These are phyloP conservation scores for Patiria miniata DNA, from an alignment of 35 echinoderm and acorn worm genomes.

Conservation along the genomic window DNA sequence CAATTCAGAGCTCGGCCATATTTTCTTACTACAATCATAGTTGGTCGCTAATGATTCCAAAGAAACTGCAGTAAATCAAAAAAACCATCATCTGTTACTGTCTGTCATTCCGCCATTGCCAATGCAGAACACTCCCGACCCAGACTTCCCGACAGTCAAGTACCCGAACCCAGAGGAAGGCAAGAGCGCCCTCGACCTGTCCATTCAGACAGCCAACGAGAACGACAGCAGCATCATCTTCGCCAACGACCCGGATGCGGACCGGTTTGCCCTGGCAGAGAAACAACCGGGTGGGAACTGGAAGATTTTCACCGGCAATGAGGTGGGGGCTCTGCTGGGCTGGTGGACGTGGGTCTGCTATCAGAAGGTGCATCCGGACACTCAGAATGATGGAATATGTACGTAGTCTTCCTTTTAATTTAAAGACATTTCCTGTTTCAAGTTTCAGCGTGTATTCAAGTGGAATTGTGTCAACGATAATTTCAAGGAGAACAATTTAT, in stretches of 20 bases:
- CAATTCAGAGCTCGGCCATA: no score
- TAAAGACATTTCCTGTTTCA: no score
- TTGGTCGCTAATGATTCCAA: no score
- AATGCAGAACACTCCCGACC: constrained; percentile 84
- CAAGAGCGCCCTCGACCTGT: constrained; percentile 85
- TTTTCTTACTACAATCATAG: no score
- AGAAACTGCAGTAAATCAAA: no score
- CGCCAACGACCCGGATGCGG: constrained; percentile 95
- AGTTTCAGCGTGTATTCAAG: no score
- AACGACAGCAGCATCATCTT: constrained; percentile 86
- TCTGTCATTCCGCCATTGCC: no score
- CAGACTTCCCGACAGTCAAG: constrained; percentile 92
- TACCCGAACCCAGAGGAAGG: constrained; percentile 98
- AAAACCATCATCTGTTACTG: no score
- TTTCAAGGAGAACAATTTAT: background rate
- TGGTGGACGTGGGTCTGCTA: constrained; percentile 82
- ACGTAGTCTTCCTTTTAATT: no score
- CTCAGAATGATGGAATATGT: no score
- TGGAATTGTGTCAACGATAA: background rate
- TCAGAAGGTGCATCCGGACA: constrained; percentile 21
- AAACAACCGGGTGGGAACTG: constrained; percentile 62
- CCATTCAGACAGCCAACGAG: constrained; percentile 78
- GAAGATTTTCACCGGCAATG: constrained; percentile 96
- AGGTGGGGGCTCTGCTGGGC: constrained; percentile 85
- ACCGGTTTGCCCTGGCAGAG: constrained; percentile 87